Base-by-base conservation (phyloP, 2,113 vertebrate genomes). In the Chiloscyllium plagiosum region DNA sequence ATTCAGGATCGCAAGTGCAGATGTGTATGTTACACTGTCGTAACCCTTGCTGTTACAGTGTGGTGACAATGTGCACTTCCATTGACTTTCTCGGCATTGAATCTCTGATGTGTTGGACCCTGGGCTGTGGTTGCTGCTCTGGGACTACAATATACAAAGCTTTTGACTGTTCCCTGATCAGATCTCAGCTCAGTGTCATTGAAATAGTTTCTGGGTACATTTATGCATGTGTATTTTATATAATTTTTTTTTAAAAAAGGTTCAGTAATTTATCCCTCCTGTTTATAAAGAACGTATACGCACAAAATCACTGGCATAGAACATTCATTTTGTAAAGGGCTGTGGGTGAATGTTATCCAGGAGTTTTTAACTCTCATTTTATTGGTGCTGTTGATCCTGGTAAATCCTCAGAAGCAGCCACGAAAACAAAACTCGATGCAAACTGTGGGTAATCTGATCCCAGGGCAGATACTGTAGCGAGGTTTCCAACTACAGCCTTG, bases 251-350 rank as follows among this genome's bases (percentile, higher is more conserved):
- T 66, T 19, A 68, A 37, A 92, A 66, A 68, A 83, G 78, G 42
- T 42, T 93, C 61, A 68, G 89, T 93, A 66, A 90, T 93, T 93
- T 33, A 42, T 68, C 61, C 89, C 19, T 66, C 89, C 89, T 66
- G 61, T 93, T 93, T 93, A 66, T 93, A 93, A 68, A 93, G 89
- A 66, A 93, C n/a, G 61, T 93, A 68, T 93, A 93, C 61, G 65
- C 89, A 66, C 33, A 93, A 93, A 68, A 66, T 93, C 15, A 93
- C 89, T 66, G 89, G 33, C 5, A 93, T 37, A 37, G 33, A 93
- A 37, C 89, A 93, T 66, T 93, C n/a, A n/a, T 93, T 37, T 93
- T 47, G 61, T 66, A 93, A 93, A 37, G 89, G 89, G 89, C 29
- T 93, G 61, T 93, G 12, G 89, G 89, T 66, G 89, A 68, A 92